Conservation (phyloP, 2,797 vertebrate genomes). For the Fundulus diaphanus region DNA sequence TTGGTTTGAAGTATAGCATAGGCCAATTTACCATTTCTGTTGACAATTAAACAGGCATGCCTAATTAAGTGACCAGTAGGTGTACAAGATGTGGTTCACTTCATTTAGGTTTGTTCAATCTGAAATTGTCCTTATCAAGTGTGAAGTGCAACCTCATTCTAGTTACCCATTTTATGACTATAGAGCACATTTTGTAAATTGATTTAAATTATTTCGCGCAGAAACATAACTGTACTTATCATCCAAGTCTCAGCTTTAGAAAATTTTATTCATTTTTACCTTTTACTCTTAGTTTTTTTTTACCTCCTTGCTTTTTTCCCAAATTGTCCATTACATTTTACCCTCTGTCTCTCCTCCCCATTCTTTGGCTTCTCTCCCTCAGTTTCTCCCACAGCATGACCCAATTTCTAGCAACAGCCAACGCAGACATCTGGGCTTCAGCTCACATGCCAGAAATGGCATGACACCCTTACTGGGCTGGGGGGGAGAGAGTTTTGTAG, state of each 20-base stretch:
- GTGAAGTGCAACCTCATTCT: neutral
- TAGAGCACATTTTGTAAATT: neutral
- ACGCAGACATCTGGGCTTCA: slow-evolving; percentile 71
- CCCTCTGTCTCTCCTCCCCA: slow-evolving; percentile 12
- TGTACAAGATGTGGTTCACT: neutral
- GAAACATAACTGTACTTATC: neutral
- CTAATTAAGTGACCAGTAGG: neutral
- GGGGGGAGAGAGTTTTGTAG: slow-evolving; percentile 13
- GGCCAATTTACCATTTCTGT: neutral
- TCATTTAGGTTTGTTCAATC: neutral
- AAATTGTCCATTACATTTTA: slow-evolving; percentile 17
- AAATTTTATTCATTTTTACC: slow-evolving; percentile 16
- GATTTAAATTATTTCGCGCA: neutral
- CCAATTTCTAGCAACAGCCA: slow-evolving; percentile 68
- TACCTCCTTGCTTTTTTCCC: neutral
- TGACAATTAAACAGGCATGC: neutral
- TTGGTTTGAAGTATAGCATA: neutral
- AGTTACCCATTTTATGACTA: neutral
- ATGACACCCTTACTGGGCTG: slow-evolving; percentile 55
- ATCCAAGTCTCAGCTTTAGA: slow-evolving; percentile 8
- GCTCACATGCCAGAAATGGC: slow-evolving; percentile 67
- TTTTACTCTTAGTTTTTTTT: slow-evolving; percentile 3
- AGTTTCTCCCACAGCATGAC: slow-evolving; percentile 53
- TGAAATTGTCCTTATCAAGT: neutral
- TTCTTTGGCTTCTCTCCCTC: slow-evolving; percentile 13